Conservation (phyloP, 2,797 vertebrate species). For the Propithecus deckenii region DNA sequence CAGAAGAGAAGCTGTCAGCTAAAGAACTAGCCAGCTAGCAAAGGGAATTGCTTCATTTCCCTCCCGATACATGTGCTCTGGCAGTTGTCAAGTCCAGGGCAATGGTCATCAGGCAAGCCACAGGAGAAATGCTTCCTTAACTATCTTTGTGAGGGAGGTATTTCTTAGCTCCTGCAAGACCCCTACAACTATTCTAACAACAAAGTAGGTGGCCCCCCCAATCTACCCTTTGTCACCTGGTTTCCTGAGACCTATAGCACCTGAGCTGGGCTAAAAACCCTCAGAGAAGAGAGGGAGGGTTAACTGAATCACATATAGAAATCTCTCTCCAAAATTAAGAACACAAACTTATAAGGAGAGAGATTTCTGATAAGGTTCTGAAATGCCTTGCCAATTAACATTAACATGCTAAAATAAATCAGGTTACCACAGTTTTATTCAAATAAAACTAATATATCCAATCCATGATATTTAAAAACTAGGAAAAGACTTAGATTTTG, state of each 20-base stretch:
- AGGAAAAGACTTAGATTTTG: background rate
- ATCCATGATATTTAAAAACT: background rate
- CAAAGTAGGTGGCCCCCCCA: background rate
- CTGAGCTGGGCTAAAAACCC: background rate
- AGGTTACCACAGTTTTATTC: background rate
- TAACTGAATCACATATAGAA: background rate
- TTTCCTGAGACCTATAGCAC: background rate
- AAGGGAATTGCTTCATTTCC: background rate
- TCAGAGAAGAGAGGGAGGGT: background rate
- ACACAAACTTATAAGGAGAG: background rate
- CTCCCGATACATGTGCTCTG: background rate
- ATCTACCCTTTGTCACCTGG: background rate
- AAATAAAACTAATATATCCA: background rate
- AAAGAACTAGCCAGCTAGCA: background rate
- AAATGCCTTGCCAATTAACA: background rate
- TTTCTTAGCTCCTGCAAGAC: background rate
- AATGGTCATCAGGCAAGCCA: background rate
- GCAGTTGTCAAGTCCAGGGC: background rate
- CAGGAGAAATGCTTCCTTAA: background rate
- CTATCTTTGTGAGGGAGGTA: background rate
- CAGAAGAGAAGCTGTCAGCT: background rate
- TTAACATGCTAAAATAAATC: background rate
- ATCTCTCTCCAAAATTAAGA: constrained; percentile 10
- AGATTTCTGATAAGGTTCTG: background rate
- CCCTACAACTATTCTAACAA: background rate